Conservation (phyloP, 2,888 invertebrate genomes). For the Myathropa florea region DNA sequence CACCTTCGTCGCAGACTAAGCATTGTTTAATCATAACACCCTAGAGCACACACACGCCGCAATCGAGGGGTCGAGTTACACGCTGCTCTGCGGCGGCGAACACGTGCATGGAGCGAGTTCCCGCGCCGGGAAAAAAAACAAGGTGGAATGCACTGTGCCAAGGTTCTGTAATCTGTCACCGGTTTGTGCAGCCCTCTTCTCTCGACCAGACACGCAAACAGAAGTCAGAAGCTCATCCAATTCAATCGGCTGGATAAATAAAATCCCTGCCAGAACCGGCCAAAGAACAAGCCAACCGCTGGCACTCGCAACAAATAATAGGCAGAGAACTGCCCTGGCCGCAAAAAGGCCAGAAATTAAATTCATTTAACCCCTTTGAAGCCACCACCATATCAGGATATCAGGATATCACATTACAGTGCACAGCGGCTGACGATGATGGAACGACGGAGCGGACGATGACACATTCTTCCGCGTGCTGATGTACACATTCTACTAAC, state of each 20-base stretch:
- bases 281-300: background rate
- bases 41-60: slow-evolving; percentile 12
- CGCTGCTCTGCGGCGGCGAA: slow-evolving; percentile 15
- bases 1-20: slow-evolving; percentile 32
- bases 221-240: slow-evolving; percentile 59
- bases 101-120: slow-evolving; percentile 41
- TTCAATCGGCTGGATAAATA: slow-evolving; percentile 65
- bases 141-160: slow-evolving; percentile 51
- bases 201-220: slow-evolving; percentile 4
- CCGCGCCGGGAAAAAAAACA: background rate
- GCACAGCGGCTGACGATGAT: slow-evolving; percentile 9
- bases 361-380: slow-evolving; percentile 59
- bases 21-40: slow-evolving; percentile 57
- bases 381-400: slow-evolving; percentile 1
- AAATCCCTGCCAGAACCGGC: slow-evolving; percentile 47
- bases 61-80: slow-evolving; percentile 48
- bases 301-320: slow-evolving; percentile 23
- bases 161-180: slow-evolving; percentile 42
- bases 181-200: background rate
- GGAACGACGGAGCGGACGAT: background rate
- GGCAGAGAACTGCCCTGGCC: slow-evolving; percentile 38
- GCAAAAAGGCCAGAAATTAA: slow-evolving; percentile 66
- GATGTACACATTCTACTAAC: background rate
- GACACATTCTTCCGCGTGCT: slow-evolving; percentile 41
- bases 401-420: slow-evolving; percentile 55